Conservation (phyloP, 2,797 vertebrate genomes). For the Astyanax mexicanus region DNA sequence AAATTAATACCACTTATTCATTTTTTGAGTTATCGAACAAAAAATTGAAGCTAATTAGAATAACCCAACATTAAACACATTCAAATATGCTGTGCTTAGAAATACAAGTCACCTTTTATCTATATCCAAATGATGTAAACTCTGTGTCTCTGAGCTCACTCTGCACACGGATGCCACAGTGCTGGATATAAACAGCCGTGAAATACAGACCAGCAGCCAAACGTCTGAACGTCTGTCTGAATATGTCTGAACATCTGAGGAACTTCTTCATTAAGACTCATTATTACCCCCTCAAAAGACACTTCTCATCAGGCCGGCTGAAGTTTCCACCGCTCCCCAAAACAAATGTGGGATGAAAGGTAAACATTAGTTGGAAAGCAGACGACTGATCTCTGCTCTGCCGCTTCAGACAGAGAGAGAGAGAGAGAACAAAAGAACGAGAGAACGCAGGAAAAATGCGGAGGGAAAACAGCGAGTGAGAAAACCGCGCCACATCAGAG, state of each 20-base stretch:
- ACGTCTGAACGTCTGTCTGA: slow-evolving; percentile 27
- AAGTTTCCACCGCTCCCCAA: slow-evolving; percentile 47
- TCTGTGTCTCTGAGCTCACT: too few species aligned
- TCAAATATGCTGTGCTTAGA: too few species aligned
- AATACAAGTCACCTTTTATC: too few species aligned
- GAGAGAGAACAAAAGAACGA: slow-evolving; percentile 6
- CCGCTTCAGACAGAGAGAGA: slow-evolving; percentile 16
- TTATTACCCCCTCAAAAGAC: slow-evolving; percentile 48
- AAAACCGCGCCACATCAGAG: slow-evolving; percentile 43
- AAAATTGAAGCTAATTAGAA: too few species aligned
- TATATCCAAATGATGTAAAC: too few species aligned
- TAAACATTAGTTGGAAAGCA: slow-evolving; percentile 54
- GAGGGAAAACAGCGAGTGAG: slow-evolving; percentile 15
- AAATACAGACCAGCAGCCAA: slow-evolving; percentile 36
- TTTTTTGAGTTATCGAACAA: too few species aligned
- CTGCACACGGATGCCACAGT: too few species aligned
- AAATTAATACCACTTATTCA: too few species aligned
- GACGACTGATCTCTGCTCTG: slow-evolving; percentile 46
- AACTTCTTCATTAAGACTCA: slow-evolving; percentile 53
- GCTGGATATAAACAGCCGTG: slow-evolving; percentile 15
- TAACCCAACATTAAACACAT: too few species aligned
- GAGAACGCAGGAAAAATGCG: slow-evolving; percentile 4
- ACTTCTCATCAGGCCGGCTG: slow-evolving; percentile 31
- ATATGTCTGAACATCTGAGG: slow-evolving; percentile 48
- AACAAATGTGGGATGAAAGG: slow-evolving; percentile 59